Base-by-base conservation (phyloP, 2,113 vertebrate genomes). In the Lophius piscatorius region DNA sequence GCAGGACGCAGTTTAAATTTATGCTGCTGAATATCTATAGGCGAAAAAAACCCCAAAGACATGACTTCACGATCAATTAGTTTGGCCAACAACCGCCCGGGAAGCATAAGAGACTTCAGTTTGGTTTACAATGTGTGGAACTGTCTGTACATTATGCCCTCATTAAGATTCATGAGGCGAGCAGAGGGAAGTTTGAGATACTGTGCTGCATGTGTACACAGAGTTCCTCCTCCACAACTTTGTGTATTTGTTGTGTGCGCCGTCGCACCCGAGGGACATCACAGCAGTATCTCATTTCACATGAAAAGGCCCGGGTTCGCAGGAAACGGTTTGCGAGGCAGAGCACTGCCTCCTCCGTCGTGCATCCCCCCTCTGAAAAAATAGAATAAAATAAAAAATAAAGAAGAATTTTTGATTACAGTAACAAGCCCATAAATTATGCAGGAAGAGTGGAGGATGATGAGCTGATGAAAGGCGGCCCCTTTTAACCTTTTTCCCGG, bases 351-450 rank as follows among this genome's bases (percentile, higher is more conserved):
- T 57, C 66, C 59, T 60, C 63, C 60, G 6, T 44, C 33, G 9
- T 31, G 52, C 36, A 31, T 29, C 49, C 51, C 50, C 70, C 52
- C 23, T 46, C 61, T 50, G 38, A 76, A 66, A 23, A 63, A 83
- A 85, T 11, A 9, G 4, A 42, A 46, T 76, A 69, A 31, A 68
- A 87, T 69, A 64, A 35, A 70, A 84, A 86, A 85, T 90, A 87
- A 90, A 87, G 80, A 85, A 86, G 87, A 92, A 89, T 91, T 88
- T 92, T 89, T 90, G 87, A 92, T 92, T 90, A 91, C 85, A 91
- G 89, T 90, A 91, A 91, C 85, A 83, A 86, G 82, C 54, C 67
- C 73, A 90, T 92, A 85, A 88, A 91, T 92, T 84, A 92, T 92
- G 85, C 87, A 92, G 74, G 42, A 50, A 18, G 16, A 62, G 63